Conservation (phyloP, 2,888 invertebrate genomes). For the Drosophila pullipes region DNA sequence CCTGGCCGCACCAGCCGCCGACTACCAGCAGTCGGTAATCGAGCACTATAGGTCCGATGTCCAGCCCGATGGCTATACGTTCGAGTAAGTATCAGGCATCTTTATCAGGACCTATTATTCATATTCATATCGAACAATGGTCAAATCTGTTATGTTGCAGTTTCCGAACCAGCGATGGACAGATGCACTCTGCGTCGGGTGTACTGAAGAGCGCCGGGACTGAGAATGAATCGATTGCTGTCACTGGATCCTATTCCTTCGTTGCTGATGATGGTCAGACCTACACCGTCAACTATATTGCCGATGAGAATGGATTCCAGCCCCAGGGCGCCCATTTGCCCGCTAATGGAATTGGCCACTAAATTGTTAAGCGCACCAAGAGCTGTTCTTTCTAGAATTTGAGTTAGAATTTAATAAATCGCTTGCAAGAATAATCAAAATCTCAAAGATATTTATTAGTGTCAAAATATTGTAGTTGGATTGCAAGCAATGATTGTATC, state of each 20-base stretch:
- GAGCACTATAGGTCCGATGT: conserved; percentile 86
- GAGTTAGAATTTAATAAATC: conserved; percentile 62
- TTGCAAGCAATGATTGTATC: neutral
- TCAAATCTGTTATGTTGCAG: conserved; percentile 38
- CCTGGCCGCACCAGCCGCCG: conserved; percentile 76
- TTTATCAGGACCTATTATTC: neutral
- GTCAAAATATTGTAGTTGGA: no score
- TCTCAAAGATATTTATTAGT: neutral
- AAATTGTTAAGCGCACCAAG: conserved; percentile 58
- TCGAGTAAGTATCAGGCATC: conserved; percentile 85
- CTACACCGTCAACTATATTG: conserved; percentile 87
- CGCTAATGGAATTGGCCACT: conserved; percentile 55
- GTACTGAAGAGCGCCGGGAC: conserved; percentile 86
- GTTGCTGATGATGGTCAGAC: conserved; percentile 87
- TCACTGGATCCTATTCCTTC: conserved; percentile 87
- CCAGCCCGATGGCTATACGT: conserved; percentile 87
- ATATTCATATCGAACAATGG: neutral
- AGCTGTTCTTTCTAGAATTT: conserved; percentile 72
- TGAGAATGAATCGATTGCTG: conserved; percentile 86
- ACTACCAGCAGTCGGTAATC: conserved; percentile 63
- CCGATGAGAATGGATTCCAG: conserved; percentile 85
- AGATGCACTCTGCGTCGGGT: conserved; percentile 86
- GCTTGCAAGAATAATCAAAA: conserved; percentile 50
- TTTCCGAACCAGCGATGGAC: conserved; percentile 86
- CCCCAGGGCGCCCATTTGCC: conserved; percentile 85